These are phyloP conservation scores for Chloropsis cyanopogon DNA, from an alignment of 2,113 vertebrate species.

Conservation along the genomic window DNA sequence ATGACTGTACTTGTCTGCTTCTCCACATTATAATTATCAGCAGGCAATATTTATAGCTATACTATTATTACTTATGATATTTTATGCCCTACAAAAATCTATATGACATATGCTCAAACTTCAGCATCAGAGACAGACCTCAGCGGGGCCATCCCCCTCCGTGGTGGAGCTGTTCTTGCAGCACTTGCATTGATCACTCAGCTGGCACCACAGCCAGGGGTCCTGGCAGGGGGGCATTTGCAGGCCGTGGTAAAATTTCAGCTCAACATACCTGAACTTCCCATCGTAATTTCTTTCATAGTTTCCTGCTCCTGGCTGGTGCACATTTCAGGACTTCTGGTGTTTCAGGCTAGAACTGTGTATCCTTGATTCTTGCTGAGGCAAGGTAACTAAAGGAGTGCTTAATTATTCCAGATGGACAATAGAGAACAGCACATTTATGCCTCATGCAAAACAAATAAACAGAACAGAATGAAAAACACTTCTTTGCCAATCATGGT, in stretches of 20 bases:
- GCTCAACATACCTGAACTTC: neutral
- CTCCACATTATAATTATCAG: constrained; percentile 52
- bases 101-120: neutral
- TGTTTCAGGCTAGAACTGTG: neutral
- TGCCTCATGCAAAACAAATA: constrained; percentile 54
- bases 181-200: neutral
- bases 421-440: constrained; percentile 18
- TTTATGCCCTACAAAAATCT: constrained; percentile 38
- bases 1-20: constrained; percentile 53
- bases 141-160: neutral
- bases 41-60: constrained; percentile 60
- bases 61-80: constrained; percentile 48
- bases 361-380: neutral
- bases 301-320: neutral
- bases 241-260: neutral
- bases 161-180: neutral
- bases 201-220: neutral
- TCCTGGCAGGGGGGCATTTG: neutral
- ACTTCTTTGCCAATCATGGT: neutral
- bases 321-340: neutral
- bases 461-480: constrained; percentile 43
- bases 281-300: neutral
- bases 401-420: constrained; percentile 38
- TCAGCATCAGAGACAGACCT: neutral
- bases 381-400: constrained; percentile 23